Evolutionary conservation across 2,113 vertebrate genomes (phyloP).

Genomic region (Cacatua alba): DNA sequence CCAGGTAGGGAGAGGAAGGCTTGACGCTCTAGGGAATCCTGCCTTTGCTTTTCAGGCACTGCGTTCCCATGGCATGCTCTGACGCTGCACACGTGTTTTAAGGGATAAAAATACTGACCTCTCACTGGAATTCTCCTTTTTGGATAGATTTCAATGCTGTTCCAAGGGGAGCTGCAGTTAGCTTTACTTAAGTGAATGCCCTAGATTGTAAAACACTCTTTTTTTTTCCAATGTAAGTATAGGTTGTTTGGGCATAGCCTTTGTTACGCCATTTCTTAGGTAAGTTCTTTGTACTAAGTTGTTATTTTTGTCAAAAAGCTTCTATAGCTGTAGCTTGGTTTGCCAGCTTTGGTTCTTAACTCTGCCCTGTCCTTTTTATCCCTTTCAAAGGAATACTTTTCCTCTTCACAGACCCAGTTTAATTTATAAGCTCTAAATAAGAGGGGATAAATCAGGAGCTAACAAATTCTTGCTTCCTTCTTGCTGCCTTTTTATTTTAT

Average conservation of each 20-base stretch:
- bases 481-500: neutral
- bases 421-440: conserved; percentile 7
- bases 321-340: neutral
- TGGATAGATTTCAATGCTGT: neutral
- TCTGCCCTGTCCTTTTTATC: conserved; percentile 9
- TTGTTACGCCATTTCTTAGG: neutral
- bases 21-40: neutral
- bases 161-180: neutral
- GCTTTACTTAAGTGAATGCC: neutral
- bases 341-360: conserved; percentile 13
- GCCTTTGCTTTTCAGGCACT: neutral
- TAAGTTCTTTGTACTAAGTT: neutral
- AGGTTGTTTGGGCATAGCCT: neutral
- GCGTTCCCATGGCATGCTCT: neutral
- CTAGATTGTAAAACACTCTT: neutral
- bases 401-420: conserved; percentile 23
- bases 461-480: neutral
- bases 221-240: neutral
- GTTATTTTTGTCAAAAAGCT: neutral
- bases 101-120: neutral
- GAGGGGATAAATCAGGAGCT: neutral
- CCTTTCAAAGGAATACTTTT: conserved; percentile 20
- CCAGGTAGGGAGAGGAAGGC: neutral
- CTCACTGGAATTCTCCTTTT: neutral
- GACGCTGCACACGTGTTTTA: neutral